A percentile compares a stretch with the other conserved stretches of the same genome.
Conservation (phyloP, 2,888 invertebrate species). For the Ophraella communa region DNA sequence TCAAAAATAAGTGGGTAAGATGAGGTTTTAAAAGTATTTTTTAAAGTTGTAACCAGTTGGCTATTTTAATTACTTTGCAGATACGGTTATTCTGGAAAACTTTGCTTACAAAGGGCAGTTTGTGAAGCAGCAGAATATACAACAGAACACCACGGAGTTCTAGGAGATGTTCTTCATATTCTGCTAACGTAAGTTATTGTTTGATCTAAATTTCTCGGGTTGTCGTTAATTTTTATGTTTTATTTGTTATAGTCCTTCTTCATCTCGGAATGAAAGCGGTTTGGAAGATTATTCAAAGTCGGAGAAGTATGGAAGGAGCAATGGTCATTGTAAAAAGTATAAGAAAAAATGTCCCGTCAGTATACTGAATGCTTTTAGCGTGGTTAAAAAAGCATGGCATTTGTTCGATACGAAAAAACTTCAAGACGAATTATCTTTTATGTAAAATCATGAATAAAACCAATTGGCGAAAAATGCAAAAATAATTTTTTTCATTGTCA, state of each 20-base stretch:
- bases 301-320: constrained; percentile 48
- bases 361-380: constrained; percentile 64
- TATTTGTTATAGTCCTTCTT: constrained; percentile 66
- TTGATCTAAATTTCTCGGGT: too few relatives aligned
- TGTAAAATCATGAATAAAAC: neutral
- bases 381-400: constrained; percentile 36
- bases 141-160: constrained; percentile 45
- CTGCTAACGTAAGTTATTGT: constrained; percentile 51
- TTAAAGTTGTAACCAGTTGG: too few relatives aligned
- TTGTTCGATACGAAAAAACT: neutral
- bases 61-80: constrained; percentile 56
- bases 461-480: neutral
- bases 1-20: constrained; percentile 49
- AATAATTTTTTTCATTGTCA: neutral
- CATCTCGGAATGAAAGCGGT: constrained; percentile 59
- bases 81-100: constrained; percentile 69
- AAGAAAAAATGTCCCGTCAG: constrained; percentile 62
- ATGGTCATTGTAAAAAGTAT: constrained; percentile 63
- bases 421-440: neutral
- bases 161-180: constrained; percentile 51
- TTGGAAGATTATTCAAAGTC: constrained; percentile 44
- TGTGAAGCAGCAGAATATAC: constrained; percentile 68
- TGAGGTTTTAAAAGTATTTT: neutral
- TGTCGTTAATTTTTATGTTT: constrained; percentile 4
- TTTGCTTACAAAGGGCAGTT: constrained; percentile 74